Conservation (phyloP, 2,888 invertebrate genomes). For the Morinoia aosen region DNA sequence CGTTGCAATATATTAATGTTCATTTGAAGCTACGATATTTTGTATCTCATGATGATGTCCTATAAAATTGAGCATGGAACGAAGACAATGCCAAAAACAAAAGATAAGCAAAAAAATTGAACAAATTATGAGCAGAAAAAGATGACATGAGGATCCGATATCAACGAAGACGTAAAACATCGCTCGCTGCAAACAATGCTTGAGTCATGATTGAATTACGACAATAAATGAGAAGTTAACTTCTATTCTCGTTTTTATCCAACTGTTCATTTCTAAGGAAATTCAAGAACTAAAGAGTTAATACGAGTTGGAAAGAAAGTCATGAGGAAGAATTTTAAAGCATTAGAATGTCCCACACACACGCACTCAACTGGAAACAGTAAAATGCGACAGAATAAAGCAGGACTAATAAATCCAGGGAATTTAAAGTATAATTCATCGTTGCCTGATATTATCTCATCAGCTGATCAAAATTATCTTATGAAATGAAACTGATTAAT, state of each 20-base stretch:
- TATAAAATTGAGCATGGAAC: not conserved
- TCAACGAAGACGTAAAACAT: not conserved
- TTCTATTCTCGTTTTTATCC: not conserved
- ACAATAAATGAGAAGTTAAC: not conserved
- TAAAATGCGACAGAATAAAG: too few species aligned
- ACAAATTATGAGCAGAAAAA: not conserved
- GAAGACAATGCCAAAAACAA: not conserved
- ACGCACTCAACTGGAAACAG: too few species aligned
- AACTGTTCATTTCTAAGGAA: not conserved
- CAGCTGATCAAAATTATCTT: too few species aligned
- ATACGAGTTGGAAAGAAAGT: not conserved
- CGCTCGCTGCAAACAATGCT: not conserved
- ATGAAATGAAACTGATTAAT: too few species aligned
- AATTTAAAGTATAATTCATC: too few species aligned
- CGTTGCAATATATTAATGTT: too few species aligned
- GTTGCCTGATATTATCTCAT: too few species aligned
- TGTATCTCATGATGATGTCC: not conserved
- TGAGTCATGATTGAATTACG: not conserved
- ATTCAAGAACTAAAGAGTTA: not conserved
- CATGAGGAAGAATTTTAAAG: too few species aligned
- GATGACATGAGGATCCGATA: not conserved
- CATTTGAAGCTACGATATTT: not conserved
- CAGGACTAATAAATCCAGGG: too few species aligned
- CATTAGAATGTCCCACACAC: too few species aligned
- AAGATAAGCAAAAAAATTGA: not conserved